phyloP scores from a whole-genome alignment of 2,113 vertebrate genomes.

The Mus musculus region DNA sequence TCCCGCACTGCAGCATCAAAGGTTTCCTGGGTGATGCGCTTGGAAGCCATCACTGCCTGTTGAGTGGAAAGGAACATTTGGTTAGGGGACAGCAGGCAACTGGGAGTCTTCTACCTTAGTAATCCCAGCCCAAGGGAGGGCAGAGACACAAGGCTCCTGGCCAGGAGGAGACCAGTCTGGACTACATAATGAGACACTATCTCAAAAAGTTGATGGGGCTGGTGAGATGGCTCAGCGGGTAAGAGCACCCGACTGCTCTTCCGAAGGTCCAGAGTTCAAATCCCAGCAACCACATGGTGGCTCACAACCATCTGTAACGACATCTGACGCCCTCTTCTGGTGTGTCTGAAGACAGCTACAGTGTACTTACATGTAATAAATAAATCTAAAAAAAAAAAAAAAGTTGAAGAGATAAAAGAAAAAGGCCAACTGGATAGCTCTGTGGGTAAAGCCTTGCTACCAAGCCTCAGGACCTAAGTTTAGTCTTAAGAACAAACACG shows the following conservation, averaged over 20 bases:
- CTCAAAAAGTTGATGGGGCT: not conserved
- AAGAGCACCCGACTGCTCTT: too few relatives aligned
- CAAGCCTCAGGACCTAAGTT: not conserved
- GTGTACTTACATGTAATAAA: too few relatives aligned
- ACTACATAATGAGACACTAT: not conserved
- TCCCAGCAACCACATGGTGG: too few relatives aligned
- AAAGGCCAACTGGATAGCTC: too few relatives aligned
- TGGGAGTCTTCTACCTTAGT: too few relatives aligned
- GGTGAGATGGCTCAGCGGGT: not conserved
- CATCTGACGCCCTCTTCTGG: too few relatives aligned
- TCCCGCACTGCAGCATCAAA: constrained; percentile 95
- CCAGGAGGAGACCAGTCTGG: not conserved
- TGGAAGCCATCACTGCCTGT: constrained; percentile 88
- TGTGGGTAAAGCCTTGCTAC: not conserved
- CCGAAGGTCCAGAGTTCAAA: too few relatives aligned
- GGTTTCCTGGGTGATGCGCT: constrained; percentile 94
- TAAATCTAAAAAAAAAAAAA: too few relatives aligned
- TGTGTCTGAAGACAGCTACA: too few relatives aligned
- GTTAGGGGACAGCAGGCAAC: not conserved
- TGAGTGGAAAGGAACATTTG: not conserved
- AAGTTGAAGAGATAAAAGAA: too few relatives aligned
- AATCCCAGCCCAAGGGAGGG: not conserved
- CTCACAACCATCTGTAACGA: too few relatives aligned
- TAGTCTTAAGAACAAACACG: not conserved
- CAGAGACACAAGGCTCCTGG: not conserved